phyloP scores from a whole-genome alignment of 2,797 vertebrate genomes.

The Spatula clypeata region DNA sequence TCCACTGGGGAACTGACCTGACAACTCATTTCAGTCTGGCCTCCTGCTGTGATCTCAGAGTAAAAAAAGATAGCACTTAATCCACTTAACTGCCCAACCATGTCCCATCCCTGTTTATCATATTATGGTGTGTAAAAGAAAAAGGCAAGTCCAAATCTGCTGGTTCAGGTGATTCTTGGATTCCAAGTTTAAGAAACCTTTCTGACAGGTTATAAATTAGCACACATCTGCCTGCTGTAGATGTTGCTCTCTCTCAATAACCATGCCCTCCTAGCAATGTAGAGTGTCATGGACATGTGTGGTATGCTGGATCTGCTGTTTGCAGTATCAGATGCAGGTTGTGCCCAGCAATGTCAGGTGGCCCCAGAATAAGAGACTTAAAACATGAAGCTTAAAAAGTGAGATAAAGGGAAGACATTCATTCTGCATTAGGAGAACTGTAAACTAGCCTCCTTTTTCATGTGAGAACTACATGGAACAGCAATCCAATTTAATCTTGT shows the following conservation, averaged over 20 bases:
- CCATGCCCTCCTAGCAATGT: constrained; percentile 33
- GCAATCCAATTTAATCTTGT: background rate
- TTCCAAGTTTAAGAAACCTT: constrained; percentile 40
- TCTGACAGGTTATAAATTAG: constrained; percentile 40
- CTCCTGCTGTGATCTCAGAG: constrained; percentile 24
- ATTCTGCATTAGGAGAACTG: background rate
- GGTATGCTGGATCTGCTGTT: constrained; percentile 18
- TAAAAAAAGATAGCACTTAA: constrained; percentile 19
- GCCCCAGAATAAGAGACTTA: background rate
- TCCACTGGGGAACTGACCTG: constrained; percentile 11
- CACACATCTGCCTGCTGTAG: constrained; percentile 37
- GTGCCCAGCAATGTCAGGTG: background rate
- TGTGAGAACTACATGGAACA: background rate
- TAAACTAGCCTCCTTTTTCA: background rate
- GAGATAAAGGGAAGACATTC: background rate
- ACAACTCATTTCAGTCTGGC: constrained; percentile 37
- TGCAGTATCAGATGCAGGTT: constrained; percentile 2
- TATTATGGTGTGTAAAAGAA: background rate
- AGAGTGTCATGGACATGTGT: constrained; percentile 18
- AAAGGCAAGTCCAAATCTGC: background rate
- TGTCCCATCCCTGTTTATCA: background rate
- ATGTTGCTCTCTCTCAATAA: constrained; percentile 49
- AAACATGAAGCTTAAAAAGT: background rate
- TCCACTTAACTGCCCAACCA: constrained; percentile 4
- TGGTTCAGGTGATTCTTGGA: background rate